These are phyloP conservation scores for Zygothrica quintamaculata DNA, from an alignment of 2,888 invertebrate genomes.

Conservation along the genomic window DNA sequence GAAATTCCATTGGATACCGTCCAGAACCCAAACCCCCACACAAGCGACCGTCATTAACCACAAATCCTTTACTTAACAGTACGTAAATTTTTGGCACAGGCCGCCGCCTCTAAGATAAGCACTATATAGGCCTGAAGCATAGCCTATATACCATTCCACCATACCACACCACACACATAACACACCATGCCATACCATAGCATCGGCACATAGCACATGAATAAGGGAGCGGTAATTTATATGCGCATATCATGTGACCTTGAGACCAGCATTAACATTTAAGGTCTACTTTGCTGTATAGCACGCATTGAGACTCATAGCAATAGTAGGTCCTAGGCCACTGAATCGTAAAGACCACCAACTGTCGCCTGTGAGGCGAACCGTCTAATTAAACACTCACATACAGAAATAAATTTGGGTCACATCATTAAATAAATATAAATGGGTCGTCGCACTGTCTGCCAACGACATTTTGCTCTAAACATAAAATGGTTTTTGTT, in stretches of 20 bases:
- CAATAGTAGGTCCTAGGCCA: constrained; percentile 17
- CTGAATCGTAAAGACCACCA: constrained; percentile 73
- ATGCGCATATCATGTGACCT: constrained; percentile 74
- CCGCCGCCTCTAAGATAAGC: constrained; percentile 68
- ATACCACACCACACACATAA: constrained; percentile 7
- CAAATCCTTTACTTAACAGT: constrained; percentile 80
- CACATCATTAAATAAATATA: constrained; percentile 81
- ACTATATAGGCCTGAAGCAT: constrained; percentile 12
- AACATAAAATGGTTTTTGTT: constrained; percentile 26
- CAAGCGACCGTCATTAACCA: constrained; percentile 76
- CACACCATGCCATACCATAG: constrained; percentile 13
- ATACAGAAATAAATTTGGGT: constrained; percentile 78
- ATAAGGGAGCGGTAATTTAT: constrained; percentile 56
- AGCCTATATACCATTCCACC: not conserved
- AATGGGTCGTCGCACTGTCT: constrained; percentile 68
- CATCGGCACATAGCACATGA: constrained; percentile 7
- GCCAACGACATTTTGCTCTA: constrained; percentile 44
- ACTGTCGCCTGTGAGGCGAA: constrained; percentile 72
- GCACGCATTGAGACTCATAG: constrained; percentile 9
- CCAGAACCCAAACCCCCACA: constrained; percentile 31
- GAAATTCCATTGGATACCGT: constrained; percentile 54
- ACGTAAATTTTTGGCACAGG: constrained; percentile 75
- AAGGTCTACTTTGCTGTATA: constrained; percentile 28
- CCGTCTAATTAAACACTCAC: constrained; percentile 78
- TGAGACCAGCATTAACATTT: constrained; percentile 64